Base-by-base conservation (phyloP, 2,888 invertebrate genomes). In the Caenorhabditis sinica region DNA sequence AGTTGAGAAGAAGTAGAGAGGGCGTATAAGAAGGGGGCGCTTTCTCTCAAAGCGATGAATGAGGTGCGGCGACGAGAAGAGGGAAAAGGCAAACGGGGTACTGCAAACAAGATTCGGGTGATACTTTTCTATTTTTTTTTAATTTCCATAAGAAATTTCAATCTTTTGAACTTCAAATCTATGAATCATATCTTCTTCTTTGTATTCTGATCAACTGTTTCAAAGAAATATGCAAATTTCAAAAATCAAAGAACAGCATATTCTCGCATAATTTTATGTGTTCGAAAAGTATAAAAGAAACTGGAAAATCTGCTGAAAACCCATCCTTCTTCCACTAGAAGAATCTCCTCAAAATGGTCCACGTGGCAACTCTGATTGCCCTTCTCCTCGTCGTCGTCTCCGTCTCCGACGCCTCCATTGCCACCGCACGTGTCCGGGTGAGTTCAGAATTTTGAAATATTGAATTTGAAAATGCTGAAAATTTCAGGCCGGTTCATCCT, bases 401-500 rank as follows among this genome's bases (percentile, higher is more conserved):
- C 15, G 15, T 28, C 9, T 56, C 56, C 9, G 25, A 56, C 15
- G 56, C 56, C 9, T 28, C 56, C 15, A 56, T 28, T 15, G 2
- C 25, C 0, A 56, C 56, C 28, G 56, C 56, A 25, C 56, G 56
- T 65, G 45, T 66, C 28, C 25, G 23, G 43, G 43, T 45, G 25
- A 36, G 5, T 28, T 33, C 8, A 36, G 20, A 66, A 66, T 17
- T 66, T 30, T 13, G 1, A 1, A 28, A 25, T 25, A 2, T 43
- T 13, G 6, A 13, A 2, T 25, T 23, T 25, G 3, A 25, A 51
- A 15, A 49, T 11, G 40, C 40, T 40, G 2, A 13, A 40, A 40
- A 11, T 40, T 40, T 40, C 71, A 79, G 77, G 28, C 33, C 20
- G 79, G 79, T n/a, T 33, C 65, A 28, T 79, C 72, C 0, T 79